These are phyloP conservation scores for Liparis tanakae DNA, from an alignment of 2,797 vertebrate genomes.

Conservation along the genomic window DNA sequence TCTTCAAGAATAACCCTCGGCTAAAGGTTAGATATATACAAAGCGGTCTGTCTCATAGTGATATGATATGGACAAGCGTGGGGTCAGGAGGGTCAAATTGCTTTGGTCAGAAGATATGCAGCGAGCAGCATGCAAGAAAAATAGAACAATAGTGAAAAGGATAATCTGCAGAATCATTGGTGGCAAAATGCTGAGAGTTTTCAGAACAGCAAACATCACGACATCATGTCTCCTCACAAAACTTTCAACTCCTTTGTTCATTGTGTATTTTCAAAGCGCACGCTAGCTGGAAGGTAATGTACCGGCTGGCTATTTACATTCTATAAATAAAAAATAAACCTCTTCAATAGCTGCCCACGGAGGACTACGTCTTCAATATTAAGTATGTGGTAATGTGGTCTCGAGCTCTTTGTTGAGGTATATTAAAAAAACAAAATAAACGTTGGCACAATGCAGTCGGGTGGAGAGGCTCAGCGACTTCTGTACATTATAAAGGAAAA, in stretches of 20 bases:
- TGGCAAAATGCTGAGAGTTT: constrained; percentile 1
- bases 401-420: not conserved
- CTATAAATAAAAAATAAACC: not conserved
- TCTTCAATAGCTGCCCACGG: not conserved
- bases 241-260: not conserved
- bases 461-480: too few species aligned
- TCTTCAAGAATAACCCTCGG: not conserved
- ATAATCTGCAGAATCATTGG: not conserved
- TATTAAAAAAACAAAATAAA: not conserved
- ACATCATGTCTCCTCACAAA: not conserved
- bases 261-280: constrained; percentile 12
- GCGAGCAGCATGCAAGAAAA: not conserved
- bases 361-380: constrained; percentile 4
- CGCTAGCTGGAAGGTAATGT: not conserved
- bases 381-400: not conserved
- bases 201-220: constrained; percentile 8
- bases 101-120: not conserved
- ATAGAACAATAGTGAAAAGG: not conserved
- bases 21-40: not conserved
- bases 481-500: not conserved
- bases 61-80: not conserved
- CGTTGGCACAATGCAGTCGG: too few species aligned
- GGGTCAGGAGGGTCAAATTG: not conserved
- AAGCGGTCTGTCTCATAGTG: not conserved
- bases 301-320: constrained; percentile 13